Percentiles rank a stretch among this genome's conserved stretches.
Evolutionary conservation across 2,797 vertebrate genomes (phyloP).

Genomic region (Erpetoichthys calabaricus): DNA sequence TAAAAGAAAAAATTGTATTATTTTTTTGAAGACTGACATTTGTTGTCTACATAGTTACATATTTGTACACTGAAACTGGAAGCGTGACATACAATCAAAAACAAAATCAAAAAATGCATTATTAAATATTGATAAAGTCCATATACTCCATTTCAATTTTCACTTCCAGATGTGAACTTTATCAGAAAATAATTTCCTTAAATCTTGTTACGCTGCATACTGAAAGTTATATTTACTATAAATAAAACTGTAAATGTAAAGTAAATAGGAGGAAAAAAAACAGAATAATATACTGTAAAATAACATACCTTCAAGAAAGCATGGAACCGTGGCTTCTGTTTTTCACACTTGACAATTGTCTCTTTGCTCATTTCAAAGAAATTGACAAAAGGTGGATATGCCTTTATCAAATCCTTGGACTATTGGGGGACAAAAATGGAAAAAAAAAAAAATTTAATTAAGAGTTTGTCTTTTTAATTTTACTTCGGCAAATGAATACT

Average conservation of each 20-base stretch:
- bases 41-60: too few species aligned
- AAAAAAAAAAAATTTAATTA: slow-evolving; percentile 22
- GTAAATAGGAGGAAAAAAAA: background rate
- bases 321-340: slow-evolving; percentile 90
- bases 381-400: slow-evolving; percentile 93
- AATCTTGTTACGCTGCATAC: too few species aligned
- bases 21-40: too few species aligned
- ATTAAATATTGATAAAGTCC: too few species aligned
- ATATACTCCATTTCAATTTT: too few species aligned
- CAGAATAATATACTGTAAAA: slow-evolving; percentile 3
- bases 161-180: too few species aligned
- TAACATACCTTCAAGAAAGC: slow-evolving; percentile 82
- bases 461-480: background rate
- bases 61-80: too few species aligned
- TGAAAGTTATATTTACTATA: too few species aligned
- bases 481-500: background rate
- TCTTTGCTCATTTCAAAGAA: slow-evolving; percentile 99
- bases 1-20: too few species aligned
- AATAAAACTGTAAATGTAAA: background rate
- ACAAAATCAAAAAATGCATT: too few species aligned
- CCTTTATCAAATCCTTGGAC: slow-evolving; percentile 89
- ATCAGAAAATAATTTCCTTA: too few species aligned
- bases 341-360: slow-evolving; percentile 85
- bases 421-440: slow-evolving; percentile 25
- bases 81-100: too few species aligned